Base-by-base conservation (phyloP, 2,113 vertebrate species). In the Lamprotornis superbus region DNA sequence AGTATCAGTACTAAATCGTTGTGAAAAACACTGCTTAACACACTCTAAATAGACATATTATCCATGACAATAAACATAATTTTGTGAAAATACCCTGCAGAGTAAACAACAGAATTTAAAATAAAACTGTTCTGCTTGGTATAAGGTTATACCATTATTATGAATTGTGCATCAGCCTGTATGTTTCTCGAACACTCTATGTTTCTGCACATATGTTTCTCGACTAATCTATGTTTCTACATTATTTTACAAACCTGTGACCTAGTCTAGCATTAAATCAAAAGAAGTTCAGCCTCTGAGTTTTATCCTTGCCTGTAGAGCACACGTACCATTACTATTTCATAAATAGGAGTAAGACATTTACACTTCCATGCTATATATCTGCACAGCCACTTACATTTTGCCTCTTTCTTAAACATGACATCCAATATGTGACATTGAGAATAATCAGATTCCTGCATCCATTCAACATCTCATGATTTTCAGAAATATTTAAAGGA, bases 141-240 rank as follows among this genome's bases (percentile, higher is more conserved):
- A 64, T 53, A 71, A 90, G 20, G 49, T 49, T 89, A 56, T 71
- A 83, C 39, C 68, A 50, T 89, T 79, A 83, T 71, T 90, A 68
- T 53, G 53, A 86, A 84, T 76, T 82, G 90, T 76, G 40, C 79
- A 79, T 68, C 64, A 78, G 77, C 44, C 82, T 15, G 56, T 73
- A 50, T 64, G 46, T 91, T 94, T 90, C 87, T 92, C 64, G 83
- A 95, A 90, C 67, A 67, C 22, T 63, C 44, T 21, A 5, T 44
- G 47, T 88, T 95, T 89, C 86, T 95, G 63, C 63, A 76, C 75
- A 80, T 77, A 61, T 87, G 74, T 93, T 96, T 95, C 90, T 87
- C 82, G 93, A 44, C 88, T 24, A 69, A 7, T 64, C 7, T 64
- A 17, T 89, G 87, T 91, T 90, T 82, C 82, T 94, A 64, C 39